Evolutionary conservation across 1,140 invertebrate genomes (phyloP).

Genomic region (Penaeus chinensis): DNA sequence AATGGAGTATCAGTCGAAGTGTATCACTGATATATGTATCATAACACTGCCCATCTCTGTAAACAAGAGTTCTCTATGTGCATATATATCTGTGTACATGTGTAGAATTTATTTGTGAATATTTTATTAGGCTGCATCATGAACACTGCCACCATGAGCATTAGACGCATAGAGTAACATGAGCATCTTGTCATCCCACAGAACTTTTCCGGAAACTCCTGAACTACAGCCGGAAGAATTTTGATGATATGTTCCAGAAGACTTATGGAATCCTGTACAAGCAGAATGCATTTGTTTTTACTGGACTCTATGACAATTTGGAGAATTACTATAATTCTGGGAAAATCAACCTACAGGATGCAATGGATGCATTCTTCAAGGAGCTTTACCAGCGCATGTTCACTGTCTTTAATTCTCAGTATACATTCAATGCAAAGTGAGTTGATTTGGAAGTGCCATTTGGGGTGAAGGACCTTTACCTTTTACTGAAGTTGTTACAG

Average conservation of each 20-base stretch:
- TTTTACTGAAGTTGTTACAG: no score
- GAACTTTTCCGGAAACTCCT: conserved; percentile 89
- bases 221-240: conserved; percentile 83
- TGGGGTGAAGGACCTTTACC: no score
- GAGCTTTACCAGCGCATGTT: conserved; percentile 97
- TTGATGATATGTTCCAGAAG: conserved; percentile 93
- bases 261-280: conserved; percentile 97
- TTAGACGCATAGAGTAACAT: no score
- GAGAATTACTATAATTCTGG: conserved; percentile 90
- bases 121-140: no score
- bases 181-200: conserved; percentile 68
- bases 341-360: conserved; percentile 82
- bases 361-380: conserved; percentile 93
- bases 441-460: conserved; percentile 30
- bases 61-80: no score
- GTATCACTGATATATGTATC: no score
- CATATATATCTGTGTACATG: no score
- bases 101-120: no score
- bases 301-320: conserved; percentile 88
- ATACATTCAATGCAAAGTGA: conserved; percentile 87
- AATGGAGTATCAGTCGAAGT: no score
- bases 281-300: conserved; percentile 92
- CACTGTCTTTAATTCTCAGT: conserved; percentile 90
- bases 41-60: no score
- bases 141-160: no score